A percentile compares a stretch with the other conserved stretches of the same genome.
Evolutionary conservation across 2,888 invertebrate species (phyloP).

Genomic region (Meteorus colon): DNA sequence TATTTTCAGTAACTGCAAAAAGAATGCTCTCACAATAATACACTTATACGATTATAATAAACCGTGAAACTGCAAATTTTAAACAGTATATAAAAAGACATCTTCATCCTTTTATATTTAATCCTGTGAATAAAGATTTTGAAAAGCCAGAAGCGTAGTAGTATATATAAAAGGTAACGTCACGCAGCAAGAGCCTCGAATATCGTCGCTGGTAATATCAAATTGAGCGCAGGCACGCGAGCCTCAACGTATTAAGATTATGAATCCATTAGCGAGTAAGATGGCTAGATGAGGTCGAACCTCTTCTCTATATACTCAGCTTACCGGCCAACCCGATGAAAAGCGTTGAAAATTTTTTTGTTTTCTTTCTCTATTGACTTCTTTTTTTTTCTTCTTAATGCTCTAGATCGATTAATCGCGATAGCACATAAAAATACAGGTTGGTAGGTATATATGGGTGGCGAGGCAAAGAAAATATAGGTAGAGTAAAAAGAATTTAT

Average conservation of each 20-base stretch:
- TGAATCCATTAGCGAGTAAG: conserved; percentile 65
- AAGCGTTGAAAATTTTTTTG: conserved; percentile 31
- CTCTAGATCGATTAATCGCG: conserved; percentile 13
- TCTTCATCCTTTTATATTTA: no score
- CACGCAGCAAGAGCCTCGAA: conserved; percentile 39
- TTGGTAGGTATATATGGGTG: no score
- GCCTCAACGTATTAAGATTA: conserved; percentile 65
- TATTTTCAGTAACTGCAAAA: no score
- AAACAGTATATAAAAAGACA: no score
- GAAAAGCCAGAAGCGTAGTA: no score
- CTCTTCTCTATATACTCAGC: conserved; percentile 10
- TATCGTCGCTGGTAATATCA: conserved; percentile 57
- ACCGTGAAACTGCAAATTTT: no score
- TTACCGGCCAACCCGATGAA: conserved; percentile 42
- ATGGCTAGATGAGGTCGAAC: conserved; percentile 51
- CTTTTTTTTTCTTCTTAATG: conserved; percentile 21
- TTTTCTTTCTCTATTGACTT: conserved; percentile 27
- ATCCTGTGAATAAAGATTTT: no score
- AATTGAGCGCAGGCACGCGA: conserved; percentile 64
- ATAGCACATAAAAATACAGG: conserved; percentile 5
- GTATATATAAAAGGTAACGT: conserved; percentile 16
- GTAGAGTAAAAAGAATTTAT: no score
- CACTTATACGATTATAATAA: no score
- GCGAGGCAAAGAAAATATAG: no score
- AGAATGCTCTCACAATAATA: no score